These are phyloP conservation scores for Phlogophora meticulosa DNA, from an alignment of 2,888 invertebrate species.

Conservation along the genomic window DNA sequence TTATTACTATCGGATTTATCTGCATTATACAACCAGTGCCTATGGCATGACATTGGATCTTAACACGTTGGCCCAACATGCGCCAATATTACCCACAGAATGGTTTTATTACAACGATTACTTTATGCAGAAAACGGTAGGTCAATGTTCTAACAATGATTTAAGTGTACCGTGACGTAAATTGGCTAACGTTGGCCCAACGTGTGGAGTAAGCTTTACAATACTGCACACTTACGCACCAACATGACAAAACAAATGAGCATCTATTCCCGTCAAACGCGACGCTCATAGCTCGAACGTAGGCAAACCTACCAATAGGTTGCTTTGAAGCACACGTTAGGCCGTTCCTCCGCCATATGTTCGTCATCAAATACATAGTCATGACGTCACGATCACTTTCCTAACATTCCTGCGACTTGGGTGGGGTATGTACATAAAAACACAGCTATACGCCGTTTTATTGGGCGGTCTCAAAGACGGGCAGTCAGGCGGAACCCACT, in stretches of 20 bases:
- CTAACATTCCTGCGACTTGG: constrained; percentile 31
- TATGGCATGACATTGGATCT: too few species aligned
- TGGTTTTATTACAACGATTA: too few species aligned
- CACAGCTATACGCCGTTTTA: constrained; percentile 39
- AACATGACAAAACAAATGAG: background rate
- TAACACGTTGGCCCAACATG: too few species aligned
- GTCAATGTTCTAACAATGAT: too few species aligned
- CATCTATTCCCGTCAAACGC: background rate
- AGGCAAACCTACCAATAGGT: background rate
- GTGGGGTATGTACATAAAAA: constrained; percentile 61
- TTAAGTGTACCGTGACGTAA: too few species aligned
- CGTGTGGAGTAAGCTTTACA: too few species aligned
- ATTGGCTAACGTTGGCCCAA: too few species aligned
- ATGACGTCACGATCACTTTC: constrained; percentile 55
- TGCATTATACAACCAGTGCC: too few species aligned
- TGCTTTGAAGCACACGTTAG: background rate
- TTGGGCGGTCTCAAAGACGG: constrained; percentile 56
- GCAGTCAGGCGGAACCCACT: constrained; percentile 55
- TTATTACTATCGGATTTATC: too few species aligned
- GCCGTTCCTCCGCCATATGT: background rate
- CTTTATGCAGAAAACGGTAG: too few species aligned
- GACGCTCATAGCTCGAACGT: constrained; percentile 1
- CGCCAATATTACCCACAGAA: too few species aligned
- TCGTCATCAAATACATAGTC: constrained; percentile 41
- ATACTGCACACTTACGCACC: background rate